Percentiles rank a stretch among this genome's conserved stretches.
phyloP scores from a whole-genome alignment of 2,888 invertebrate genomes.

The Sympetrum striolatum region DNA sequence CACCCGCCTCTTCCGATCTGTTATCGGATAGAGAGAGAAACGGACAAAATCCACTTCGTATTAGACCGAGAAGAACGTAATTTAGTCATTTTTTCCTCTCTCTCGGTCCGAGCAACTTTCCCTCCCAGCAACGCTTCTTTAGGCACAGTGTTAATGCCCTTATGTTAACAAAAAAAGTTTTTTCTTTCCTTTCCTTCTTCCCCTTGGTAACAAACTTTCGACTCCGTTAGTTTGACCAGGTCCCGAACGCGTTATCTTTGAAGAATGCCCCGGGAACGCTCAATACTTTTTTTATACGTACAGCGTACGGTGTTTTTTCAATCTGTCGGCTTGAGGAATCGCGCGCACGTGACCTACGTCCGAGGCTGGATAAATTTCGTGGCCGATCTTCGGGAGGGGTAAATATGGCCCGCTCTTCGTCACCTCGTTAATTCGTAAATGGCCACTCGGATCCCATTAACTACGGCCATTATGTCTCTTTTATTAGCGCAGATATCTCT shows the following conservation, averaged over 20 bases:
- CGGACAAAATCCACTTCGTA: not conserved
- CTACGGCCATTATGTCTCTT: no score
- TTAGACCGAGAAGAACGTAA: not conserved
- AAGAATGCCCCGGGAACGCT: not conserved
- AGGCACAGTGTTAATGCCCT: not conserved
- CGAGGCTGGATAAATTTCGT: no score
- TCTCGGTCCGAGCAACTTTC: not conserved
- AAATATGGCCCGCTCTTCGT: no score
- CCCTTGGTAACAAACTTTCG: constrained; percentile 16
- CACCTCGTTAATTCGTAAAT: no score
- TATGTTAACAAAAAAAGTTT: constrained; percentile 9
- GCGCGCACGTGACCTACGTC: not conserved
- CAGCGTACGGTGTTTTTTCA: not conserved
- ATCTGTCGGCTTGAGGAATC: not conserved
- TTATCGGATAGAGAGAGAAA: not conserved
- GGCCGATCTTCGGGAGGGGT: no score
- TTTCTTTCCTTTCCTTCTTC: not conserved
- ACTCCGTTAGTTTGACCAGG: constrained; percentile 12
- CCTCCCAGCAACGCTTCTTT: constrained; percentile 2
- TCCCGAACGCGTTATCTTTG: not conserved
- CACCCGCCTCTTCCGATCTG: not conserved
- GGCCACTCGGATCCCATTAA: no score
- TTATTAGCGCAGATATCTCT: no score
- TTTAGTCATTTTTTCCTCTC: not conserved
- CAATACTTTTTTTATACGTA: not conserved